Percentiles rank a stretch among this genome's conserved stretches.
These are phyloP conservation scores for Zapus hudsonius DNA, from an alignment of 2,113 vertebrate genomes.

Conservation along the genomic window DNA sequence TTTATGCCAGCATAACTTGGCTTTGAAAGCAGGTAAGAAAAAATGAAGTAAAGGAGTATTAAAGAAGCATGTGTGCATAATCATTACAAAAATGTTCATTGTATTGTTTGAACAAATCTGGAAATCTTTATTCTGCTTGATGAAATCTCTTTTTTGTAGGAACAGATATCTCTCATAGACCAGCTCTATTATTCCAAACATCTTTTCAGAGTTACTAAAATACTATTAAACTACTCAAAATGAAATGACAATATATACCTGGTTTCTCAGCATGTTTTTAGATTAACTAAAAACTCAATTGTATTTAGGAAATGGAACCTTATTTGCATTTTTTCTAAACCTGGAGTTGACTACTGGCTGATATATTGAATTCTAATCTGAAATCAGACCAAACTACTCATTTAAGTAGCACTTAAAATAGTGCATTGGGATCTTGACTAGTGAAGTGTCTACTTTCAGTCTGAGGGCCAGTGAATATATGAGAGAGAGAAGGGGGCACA, in stretches of 20 bases:
- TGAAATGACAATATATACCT: not conserved
- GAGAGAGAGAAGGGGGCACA: not conserved
- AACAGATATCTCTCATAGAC: too few species aligned
- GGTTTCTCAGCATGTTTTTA: not conserved
- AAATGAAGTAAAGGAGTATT: too few species aligned
- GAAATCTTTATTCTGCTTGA: too few species aligned
- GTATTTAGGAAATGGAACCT: not conserved
- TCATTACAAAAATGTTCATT: too few species aligned
- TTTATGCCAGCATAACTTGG: too few species aligned
- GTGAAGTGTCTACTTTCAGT: not conserved
- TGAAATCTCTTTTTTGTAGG: too few species aligned
- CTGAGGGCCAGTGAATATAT: not conserved
- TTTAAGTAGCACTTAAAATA: constrained; percentile 29
- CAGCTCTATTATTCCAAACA: too few species aligned
- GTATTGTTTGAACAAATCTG: too few species aligned
- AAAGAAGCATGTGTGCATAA: too few species aligned
- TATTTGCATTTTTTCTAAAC: not conserved
- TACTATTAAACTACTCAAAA: not conserved
- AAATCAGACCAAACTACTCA: not conserved
- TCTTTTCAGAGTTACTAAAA: too few species aligned
- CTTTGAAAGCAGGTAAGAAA: too few species aligned
- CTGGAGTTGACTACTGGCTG: not conserved
- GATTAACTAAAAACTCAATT: not conserved
- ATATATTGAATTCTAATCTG: not conserved
- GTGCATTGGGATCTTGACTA: not conserved